phyloP scores from a whole-genome alignment of 2,888 invertebrate genomes.

The Hirudinaria manillensis region DNA sequence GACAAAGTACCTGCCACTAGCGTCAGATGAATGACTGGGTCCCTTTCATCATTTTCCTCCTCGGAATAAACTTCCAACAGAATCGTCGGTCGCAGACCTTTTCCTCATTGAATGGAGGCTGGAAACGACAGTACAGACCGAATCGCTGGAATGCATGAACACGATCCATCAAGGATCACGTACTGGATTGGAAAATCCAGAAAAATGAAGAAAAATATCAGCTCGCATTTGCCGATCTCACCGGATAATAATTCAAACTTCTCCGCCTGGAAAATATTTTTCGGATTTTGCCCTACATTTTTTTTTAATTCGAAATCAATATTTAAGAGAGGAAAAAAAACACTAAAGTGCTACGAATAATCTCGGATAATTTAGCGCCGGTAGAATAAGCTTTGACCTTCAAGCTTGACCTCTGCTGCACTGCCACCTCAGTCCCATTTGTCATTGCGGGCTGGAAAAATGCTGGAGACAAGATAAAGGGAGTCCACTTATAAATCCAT shows the following conservation, averaged over 20 bases:
- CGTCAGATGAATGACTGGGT: background rate
- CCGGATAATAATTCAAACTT: background rate
- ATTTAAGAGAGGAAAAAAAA: slow-evolving; percentile 5
- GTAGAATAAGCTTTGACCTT: background rate
- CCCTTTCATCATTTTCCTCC: slow-evolving; percentile 2
- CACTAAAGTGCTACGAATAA: background rate
- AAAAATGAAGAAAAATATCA: background rate
- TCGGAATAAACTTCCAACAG: background rate
- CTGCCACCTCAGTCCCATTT: slow-evolving; percentile 3
- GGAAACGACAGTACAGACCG: background rate
- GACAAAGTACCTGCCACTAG: background rate
- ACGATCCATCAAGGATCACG: background rate
- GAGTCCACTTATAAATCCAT: slow-evolving; percentile 12
- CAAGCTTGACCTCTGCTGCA: background rate
- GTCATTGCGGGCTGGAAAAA: background rate
- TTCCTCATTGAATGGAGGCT: background rate
- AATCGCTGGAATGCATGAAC: background rate
- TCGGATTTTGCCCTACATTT: too few relatives aligned
- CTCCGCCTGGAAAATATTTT: background rate
- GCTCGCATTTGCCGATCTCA: background rate
- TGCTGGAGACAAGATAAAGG: background rate
- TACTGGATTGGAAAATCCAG: background rate
- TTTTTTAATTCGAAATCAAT: too few relatives aligned
- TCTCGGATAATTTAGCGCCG: background rate
- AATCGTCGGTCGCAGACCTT: background rate